Evolutionary conservation across 2,797 vertebrate genomes (phyloP), one percentile per base, ranked within the genome.

Genomic region (Acanthornis magna): DNA sequence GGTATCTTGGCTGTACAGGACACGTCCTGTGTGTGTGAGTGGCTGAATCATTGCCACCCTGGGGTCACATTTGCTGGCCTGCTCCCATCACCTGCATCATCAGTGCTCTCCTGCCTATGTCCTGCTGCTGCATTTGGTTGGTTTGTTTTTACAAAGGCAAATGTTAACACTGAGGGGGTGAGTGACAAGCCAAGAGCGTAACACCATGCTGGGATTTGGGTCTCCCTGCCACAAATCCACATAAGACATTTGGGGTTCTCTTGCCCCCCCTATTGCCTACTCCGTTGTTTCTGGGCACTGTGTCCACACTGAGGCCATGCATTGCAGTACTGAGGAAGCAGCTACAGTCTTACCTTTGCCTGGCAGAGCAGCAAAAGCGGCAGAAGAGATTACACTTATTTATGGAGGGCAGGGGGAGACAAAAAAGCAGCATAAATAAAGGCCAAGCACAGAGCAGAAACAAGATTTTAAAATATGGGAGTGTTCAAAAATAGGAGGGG

Each of bases 1-100:
- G 13, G 12, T 10, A 38, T 34, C 60, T 43, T 0, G 0, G 11
- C 50, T 3, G 1, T 4, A 4, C 6, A 8, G 53, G 75, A 2
- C 5, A 19, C 5, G 8, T 25, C 21, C 36, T 14, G 19, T 27
- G 43, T 8, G 21, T 17, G 42, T 27, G 45, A 21, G 27, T 22
- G 50, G 15, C n/a, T 20, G 34, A 26, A 16, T 29, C 13, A 22
- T 0, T n/a, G 75, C 50, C 60, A 9, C 20, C 2, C 4, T 10
- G 22, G 62, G 51, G 23, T 30, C 20, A 38, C 22, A 1, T 2
- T 17, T 42, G 4, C 10, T 32, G 4, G 20, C 38, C 54, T 30
- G 21, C 23, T 80, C 20, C 53, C 32, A 13, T 5, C 55, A 9
- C 48, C 61, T 14, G 42, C 27, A 32, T 11, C 21, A 34, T 16